phyloP scores from a whole-genome alignment of 2,113 vertebrate genomes.

The Crotalus helleri region DNA sequence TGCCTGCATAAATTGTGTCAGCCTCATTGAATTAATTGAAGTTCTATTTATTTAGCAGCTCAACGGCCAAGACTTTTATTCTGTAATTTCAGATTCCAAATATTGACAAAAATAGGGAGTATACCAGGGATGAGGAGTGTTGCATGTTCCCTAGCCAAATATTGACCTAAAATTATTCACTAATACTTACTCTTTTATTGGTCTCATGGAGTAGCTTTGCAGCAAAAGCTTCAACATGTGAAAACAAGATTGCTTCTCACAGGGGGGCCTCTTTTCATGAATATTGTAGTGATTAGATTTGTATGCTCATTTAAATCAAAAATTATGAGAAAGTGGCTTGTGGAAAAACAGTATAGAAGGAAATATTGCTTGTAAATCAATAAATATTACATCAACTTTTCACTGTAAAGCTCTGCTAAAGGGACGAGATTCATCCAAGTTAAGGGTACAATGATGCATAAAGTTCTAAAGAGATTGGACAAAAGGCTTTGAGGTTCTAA shows the following conservation, averaged over 20 bases:
- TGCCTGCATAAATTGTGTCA: constrained; percentile 9
- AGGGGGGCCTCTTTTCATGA: constrained; percentile 51
- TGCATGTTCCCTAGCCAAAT: constrained; percentile 4
- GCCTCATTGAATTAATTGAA: constrained; percentile 27
- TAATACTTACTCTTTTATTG: constrained; percentile 54
- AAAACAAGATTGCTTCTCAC: constrained; percentile 57
- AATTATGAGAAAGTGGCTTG: constrained; percentile 40
- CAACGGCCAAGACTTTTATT: constrained; percentile 12
- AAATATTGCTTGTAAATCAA: constrained; percentile 53
- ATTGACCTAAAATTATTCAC: constrained; percentile 57
- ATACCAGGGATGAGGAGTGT: not conserved
- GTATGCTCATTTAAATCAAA: constrained; percentile 26
- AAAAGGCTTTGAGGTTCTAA: not conserved
- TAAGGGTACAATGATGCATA: not conserved
- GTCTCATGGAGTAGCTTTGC: constrained; percentile 30
- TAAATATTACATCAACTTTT: constrained; percentile 57
- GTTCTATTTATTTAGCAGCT: constrained; percentile 22
- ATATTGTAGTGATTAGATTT: constrained; percentile 56
- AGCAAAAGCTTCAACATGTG: constrained; percentile 54
- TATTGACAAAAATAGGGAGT: not conserved
- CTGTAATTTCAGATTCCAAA: constrained; percentile 42
- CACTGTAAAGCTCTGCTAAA: constrained; percentile 44
- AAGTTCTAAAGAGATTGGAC: not conserved
- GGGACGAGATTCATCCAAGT: constrained; percentile 47
- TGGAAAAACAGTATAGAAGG: constrained; percentile 29